Percentiles rank a stretch among this genome's conserved stretches.
Evolutionary conservation across 2,888 invertebrate species (phyloP).

Genomic region (Sphaerophoria rueppellii): DNA sequence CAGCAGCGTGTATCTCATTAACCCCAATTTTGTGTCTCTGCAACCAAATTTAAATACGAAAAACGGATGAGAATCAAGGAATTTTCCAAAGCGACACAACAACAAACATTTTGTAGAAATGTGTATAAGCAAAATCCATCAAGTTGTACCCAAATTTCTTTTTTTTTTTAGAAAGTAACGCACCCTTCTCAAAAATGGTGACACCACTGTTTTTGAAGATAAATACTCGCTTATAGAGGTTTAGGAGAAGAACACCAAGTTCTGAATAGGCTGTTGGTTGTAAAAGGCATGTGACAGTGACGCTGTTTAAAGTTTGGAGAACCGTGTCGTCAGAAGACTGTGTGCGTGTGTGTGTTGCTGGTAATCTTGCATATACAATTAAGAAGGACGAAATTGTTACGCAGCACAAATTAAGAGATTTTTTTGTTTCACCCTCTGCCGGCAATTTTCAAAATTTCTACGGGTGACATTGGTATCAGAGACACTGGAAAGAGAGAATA

Average conservation of each 20-base stretch:
- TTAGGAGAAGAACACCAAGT: slow-evolving; percentile 10
- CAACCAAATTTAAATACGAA: slow-evolving; percentile 65
- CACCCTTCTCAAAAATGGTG: slow-evolving; percentile 64
- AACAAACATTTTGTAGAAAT: neutral
- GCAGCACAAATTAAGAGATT: slow-evolving; percentile 69
- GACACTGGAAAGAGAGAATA: neutral
- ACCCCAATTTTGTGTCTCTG: slow-evolving; percentile 71
- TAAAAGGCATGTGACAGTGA: neutral
- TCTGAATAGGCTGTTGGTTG: neutral
- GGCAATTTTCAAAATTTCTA: neutral
- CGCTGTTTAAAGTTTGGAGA: neutral
- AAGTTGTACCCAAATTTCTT: slow-evolving; percentile 56
- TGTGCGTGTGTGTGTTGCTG: neutral
- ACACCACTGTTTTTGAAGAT: slow-evolving; percentile 52
- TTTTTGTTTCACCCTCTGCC: slow-evolving; percentile 9
- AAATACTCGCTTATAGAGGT: slow-evolving; percentile 25
- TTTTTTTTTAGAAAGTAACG: slow-evolving; percentile 10
- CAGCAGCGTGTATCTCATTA: slow-evolving; percentile 69
- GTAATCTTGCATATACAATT: slow-evolving; percentile 67
- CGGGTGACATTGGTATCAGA: neutral
- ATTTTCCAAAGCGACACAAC: neutral
- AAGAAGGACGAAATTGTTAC: slow-evolving; percentile 67
- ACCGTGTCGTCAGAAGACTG: neutral
- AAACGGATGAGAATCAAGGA: slow-evolving; percentile 22
- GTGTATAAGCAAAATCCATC: slow-evolving; percentile 50